phyloP scores from a whole-genome alignment of 2,888 invertebrate genomes.

The Julus scandinavius region DNA sequence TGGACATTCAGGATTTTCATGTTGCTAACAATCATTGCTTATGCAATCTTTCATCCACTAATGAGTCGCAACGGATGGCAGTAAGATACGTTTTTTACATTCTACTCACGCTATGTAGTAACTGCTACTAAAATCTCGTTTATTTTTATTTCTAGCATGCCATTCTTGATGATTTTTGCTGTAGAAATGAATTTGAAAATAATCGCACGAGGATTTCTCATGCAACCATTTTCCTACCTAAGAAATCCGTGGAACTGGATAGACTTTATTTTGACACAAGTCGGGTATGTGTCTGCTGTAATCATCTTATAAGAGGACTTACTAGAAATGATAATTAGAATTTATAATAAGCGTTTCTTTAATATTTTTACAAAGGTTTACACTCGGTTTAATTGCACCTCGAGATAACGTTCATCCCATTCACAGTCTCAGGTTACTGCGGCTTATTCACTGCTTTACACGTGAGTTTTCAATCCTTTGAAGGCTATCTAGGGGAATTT shows the following conservation, averaged over 20 bases:
- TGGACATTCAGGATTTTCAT: conserved; percentile 42
- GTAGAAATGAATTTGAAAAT: conserved; percentile 74
- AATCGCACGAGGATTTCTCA: conserved; percentile 92
- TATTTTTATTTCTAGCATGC: not conserved
- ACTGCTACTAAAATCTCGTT: not conserved
- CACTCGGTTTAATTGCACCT: not conserved
- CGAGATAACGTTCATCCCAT: not conserved
- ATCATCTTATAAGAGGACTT: too few relatives aligned
- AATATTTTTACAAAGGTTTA: not conserved
- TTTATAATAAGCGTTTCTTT: too few relatives aligned
- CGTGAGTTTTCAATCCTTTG: not conserved
- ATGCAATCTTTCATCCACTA: not conserved
- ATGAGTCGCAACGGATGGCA: not conserved
- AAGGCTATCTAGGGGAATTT: not conserved
- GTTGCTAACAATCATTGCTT: conserved; percentile 40
- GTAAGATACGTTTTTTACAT: not conserved
- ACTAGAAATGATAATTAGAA: not conserved
- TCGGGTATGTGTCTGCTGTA: not conserved
- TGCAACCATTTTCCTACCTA: conserved; percentile 94
- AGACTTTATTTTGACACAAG: conserved; percentile 34
- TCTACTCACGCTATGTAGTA: not conserved
- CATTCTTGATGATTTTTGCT: not conserved
- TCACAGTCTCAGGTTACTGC: not conserved
- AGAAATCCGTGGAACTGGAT: conserved; percentile 92
- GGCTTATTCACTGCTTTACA: not conserved